phyloP scores from a whole-genome alignment of 2,888 invertebrate species.

The Euphydryas editha region DNA sequence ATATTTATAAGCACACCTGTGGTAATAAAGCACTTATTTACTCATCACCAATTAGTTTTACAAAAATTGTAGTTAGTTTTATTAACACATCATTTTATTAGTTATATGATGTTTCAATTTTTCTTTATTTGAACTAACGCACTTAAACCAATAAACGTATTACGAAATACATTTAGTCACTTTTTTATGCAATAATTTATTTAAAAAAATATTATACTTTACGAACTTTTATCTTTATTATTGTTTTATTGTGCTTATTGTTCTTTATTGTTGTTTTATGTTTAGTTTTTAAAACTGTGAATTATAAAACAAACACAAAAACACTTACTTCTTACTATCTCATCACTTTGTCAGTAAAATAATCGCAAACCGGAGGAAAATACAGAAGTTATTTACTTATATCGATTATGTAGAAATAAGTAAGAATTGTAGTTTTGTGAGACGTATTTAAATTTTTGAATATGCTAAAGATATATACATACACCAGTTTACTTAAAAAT shows the following conservation, averaged over 20 bases:
- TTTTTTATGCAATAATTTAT: not conserved
- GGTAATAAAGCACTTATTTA: not conserved
- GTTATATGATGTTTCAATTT: too few relatives aligned
- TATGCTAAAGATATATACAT: conserved; percentile 1
- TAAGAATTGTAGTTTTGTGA: conserved; percentile 46
- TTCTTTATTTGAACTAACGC: not conserved
- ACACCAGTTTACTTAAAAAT: conserved; percentile 2
- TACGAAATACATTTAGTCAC: not conserved
- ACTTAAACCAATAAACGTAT: not conserved
- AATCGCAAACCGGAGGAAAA: conserved; percentile 67
- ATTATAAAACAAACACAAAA: conserved; percentile 11
- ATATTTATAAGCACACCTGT: too few relatives aligned
- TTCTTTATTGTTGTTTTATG: too few relatives aligned
- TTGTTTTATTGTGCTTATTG: conserved; percentile 1
- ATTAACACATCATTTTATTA: not conserved
- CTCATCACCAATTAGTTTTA: not conserved
- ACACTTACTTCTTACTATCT: conserved; percentile 67
- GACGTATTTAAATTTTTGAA: conserved; percentile 9
- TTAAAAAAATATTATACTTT: not conserved
- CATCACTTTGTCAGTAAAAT: conserved; percentile 74
- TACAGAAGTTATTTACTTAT: conserved; percentile 65
- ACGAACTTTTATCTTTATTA: not conserved
- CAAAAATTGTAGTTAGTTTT: not conserved
- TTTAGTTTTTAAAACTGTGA: not conserved
- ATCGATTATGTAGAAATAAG: conserved; percentile 67